A percentile compares a stretch with the other conserved stretches of the same genome.
Evolutionary conservation across 2,888 invertebrate species (phyloP).

Genomic region (Galerucella nymphaeae): DNA sequence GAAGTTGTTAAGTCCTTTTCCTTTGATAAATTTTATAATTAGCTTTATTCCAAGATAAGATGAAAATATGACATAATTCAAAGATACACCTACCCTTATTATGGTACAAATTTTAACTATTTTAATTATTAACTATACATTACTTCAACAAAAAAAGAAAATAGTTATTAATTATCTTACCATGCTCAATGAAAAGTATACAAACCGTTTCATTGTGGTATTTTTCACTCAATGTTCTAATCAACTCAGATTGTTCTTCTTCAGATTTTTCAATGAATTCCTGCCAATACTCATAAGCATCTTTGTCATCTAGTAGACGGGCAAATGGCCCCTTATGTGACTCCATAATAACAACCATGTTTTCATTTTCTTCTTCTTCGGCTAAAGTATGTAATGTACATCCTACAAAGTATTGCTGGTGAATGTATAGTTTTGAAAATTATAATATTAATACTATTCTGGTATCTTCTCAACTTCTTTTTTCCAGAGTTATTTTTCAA

Average conservation of each 20-base stretch:
- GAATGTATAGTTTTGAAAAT: constrained; percentile 1
- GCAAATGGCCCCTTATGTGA: constrained; percentile 55
- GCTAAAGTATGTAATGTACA: constrained; percentile 53
- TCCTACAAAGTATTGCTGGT: constrained; percentile 43
- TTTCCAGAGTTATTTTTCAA: constrained; percentile 54
- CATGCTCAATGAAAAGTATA: background rate
- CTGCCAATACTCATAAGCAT: constrained; percentile 57
- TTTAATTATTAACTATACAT: background rate
- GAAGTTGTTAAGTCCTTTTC: no score
- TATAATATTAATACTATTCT: constrained; percentile 49
- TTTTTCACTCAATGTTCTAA: constrained; percentile 44
- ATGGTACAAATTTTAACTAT: background rate
- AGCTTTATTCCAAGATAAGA: no score
- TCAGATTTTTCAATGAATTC: constrained; percentile 57
- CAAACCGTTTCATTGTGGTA: constrained; percentile 29
- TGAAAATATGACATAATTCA: no score
- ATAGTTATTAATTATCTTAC: background rate
- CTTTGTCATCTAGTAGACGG: constrained; percentile 52
- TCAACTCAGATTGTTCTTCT: constrained; percentile 54
- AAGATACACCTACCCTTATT: no score
- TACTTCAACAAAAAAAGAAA: no score
- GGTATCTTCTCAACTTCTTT: constrained; percentile 54
- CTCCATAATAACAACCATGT: constrained; percentile 52
- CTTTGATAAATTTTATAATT: no score
- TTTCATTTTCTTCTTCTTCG: constrained; percentile 55